These are phyloP conservation scores for Anolis apletophallus DNA, from an alignment of 2,797 vertebrate genomes.

Conservation along the genomic window DNA sequence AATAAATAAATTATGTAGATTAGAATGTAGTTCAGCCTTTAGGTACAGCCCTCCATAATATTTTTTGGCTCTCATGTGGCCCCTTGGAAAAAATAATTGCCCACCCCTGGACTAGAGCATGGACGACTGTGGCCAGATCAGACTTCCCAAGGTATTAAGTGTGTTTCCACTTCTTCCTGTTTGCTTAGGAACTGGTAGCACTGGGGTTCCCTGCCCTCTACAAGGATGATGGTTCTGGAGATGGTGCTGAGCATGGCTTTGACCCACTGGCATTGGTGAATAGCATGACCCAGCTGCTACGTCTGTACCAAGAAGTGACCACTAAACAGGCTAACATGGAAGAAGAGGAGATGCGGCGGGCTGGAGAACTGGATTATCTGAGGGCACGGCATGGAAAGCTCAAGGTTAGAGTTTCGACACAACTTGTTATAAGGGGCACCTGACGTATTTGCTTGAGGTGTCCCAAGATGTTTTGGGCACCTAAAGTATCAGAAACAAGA, in stretches of 20 bases:
- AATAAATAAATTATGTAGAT: too few species aligned
- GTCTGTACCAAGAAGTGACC: neutral
- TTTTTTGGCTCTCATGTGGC: too few species aligned
- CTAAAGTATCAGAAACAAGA: neutral
- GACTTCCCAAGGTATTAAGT: too few species aligned
- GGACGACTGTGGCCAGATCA: too few species aligned
- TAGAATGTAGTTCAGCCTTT: too few species aligned
- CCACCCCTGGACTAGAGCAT: too few species aligned
- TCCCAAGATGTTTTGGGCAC: neutral
- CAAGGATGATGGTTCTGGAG: conserved; percentile 9
- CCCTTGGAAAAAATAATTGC: too few species aligned
- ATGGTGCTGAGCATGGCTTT: neutral
- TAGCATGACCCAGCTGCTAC: conserved; percentile 12
- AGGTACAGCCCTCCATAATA: too few species aligned
- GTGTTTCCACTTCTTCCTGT: neutral
- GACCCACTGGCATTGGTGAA: conserved; percentile 33
- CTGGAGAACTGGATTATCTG: conserved; percentile 30
- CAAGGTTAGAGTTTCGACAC: neutral
- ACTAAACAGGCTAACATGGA: conserved; percentile 18
- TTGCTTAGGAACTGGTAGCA: conserved; percentile 6
- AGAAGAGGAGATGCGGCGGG: neutral
- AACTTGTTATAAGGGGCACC: neutral
- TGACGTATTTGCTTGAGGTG: neutral
- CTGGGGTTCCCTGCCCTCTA: conserved; percentile 32
- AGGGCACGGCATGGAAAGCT: neutral